Percentiles rank a stretch among this genome's conserved stretches.
These are phyloP conservation scores for Pomatorhinus ruficollis DNA, from an alignment of 2,113 vertebrate species.

Conservation along the genomic window DNA sequence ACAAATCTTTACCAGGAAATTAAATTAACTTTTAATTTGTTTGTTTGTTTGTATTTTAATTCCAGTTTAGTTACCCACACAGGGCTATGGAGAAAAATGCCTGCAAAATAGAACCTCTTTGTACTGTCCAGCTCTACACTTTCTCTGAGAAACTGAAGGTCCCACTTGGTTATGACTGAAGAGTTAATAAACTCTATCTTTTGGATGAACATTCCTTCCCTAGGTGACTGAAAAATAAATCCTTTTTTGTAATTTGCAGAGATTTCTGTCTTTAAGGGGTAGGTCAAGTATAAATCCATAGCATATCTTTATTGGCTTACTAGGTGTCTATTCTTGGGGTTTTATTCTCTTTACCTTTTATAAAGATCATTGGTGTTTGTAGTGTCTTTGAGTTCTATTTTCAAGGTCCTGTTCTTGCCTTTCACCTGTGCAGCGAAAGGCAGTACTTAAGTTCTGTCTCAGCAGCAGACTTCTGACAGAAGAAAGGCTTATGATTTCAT, in stretches of 20 bases:
- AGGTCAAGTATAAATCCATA: background rate
- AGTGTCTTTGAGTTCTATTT: background rate
- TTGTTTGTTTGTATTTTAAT: background rate
- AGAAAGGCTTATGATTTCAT: background rate
- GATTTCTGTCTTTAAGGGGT: background rate
- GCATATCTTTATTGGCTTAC: background rate
- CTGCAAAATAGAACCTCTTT: background rate
- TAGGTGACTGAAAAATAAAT: background rate
- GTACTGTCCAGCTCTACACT: rapidly evolving
- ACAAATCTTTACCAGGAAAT: background rate
- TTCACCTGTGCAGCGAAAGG: background rate
- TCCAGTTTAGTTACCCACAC: background rate
- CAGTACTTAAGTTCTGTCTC: background rate
- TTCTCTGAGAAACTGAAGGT: background rate
- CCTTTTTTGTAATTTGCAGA: background rate
- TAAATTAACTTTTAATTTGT: background rate
- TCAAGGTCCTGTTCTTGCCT: background rate
- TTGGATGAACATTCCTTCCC: background rate
- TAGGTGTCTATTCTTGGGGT: rapidly evolving
- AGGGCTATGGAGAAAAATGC: background rate
- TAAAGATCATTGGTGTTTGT: background rate
- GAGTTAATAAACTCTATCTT: background rate
- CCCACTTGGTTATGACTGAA: background rate
- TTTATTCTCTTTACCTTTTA: background rate
- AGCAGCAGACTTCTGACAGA: background rate